Evolutionary conservation across 2,113 vertebrate species (phyloP).

Genomic region (Microcebus griseorufus): DNA sequence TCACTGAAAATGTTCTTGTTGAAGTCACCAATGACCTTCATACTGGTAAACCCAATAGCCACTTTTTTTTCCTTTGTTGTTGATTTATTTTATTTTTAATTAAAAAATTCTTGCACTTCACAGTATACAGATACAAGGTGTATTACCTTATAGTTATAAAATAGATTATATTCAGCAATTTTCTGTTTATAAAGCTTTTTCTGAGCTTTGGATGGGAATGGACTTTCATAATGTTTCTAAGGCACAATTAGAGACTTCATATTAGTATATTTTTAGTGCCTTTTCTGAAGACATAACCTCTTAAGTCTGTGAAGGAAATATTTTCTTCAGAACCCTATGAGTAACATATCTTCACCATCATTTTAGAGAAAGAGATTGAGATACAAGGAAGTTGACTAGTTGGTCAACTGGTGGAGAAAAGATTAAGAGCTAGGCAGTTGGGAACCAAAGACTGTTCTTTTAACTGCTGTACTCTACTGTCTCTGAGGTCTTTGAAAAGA

Average conservation of each 20-base stretch:
- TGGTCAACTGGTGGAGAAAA: background rate
- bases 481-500: background rate
- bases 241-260: background rate
- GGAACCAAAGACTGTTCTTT: background rate
- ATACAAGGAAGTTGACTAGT: background rate
- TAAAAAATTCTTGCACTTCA: background rate
- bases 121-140: background rate
- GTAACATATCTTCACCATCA: background rate
- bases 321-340: background rate
- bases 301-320: background rate
- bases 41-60: background rate
- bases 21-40: background rate
- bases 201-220: background rate
- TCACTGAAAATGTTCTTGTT: background rate
- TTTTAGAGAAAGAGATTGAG: background rate
- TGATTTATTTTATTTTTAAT: constrained; percentile 33
- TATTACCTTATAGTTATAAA: background rate
- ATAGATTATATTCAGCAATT: background rate
- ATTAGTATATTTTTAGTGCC: background rate
- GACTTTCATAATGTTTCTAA: background rate
- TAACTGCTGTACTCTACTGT: background rate
- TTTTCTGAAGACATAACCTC: background rate
- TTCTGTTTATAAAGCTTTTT: constrained; percentile 4
- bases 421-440: background rate
- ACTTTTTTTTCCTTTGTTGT: background rate